phyloP scores from a whole-genome alignment of 2,113 vertebrate genomes.

The Gallinago media region DNA sequence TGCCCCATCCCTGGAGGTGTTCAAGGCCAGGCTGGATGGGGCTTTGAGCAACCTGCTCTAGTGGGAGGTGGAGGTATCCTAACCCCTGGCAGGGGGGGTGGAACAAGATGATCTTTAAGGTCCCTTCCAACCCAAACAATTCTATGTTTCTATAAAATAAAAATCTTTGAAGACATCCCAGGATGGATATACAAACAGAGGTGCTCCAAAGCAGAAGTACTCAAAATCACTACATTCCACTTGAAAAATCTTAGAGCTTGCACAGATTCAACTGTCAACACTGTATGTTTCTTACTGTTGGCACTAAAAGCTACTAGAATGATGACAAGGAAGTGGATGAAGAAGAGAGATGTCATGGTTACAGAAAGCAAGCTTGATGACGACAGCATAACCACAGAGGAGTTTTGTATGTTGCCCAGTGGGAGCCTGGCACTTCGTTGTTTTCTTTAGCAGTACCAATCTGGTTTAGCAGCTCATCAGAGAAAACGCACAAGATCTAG shows the following conservation, averaged over 20 bases:
- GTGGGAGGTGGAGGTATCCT: background rate
- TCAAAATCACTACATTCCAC: background rate
- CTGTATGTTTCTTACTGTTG: background rate
- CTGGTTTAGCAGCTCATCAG: background rate
- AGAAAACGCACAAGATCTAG: background rate
- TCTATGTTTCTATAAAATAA: background rate
- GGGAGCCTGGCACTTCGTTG: background rate
- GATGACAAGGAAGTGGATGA: background rate
- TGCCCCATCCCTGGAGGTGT: background rate
- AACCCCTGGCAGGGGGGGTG: background rate
- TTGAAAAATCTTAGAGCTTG: background rate
- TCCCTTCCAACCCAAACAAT: background rate
- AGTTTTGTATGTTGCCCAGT: background rate
- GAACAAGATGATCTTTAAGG: background rate
- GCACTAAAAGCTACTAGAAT: background rate
- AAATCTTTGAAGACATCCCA: background rate
- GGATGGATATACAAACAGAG: background rate
- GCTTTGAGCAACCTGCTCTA: background rate
- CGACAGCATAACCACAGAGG: constrained; percentile 5
- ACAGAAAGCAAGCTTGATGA: background rate
- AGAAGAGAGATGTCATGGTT: background rate
- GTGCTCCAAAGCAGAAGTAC: background rate
- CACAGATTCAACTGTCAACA: background rate
- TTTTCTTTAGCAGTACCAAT: constrained; percentile 12
- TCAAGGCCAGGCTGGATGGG: background rate